These are phyloP conservation scores for Chaunax sp. DNA, from an alignment of 2,797 vertebrate species.

Conservation along the genomic window DNA sequence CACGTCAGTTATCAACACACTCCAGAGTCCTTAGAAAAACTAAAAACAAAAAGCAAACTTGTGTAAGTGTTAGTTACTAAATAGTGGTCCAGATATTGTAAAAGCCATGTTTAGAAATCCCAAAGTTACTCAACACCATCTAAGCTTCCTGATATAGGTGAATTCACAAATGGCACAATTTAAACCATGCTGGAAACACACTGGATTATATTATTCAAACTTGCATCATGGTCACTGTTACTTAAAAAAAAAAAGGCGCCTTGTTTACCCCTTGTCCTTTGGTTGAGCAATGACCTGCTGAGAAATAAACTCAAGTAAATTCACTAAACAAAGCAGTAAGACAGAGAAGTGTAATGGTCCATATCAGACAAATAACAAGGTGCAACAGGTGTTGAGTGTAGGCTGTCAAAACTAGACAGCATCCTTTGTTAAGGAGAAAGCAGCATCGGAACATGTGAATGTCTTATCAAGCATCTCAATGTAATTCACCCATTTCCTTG, in stretches of 20 bases:
- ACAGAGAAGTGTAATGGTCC: neutral
- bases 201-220: conserved; percentile 27
- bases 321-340: conserved; percentile 14
- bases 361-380: neutral
- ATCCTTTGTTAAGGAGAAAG: conserved; percentile 25
- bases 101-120: conserved; percentile 57
- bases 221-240: conserved; percentile 18
- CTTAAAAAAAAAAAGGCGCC: conserved; percentile 13
- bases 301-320: conserved; percentile 44
- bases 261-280: conserved; percentile 62
- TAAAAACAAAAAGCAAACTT: conserved; percentile 27
- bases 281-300: conserved; percentile 62
- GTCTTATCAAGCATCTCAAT: neutral
- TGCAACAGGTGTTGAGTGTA: neutral
- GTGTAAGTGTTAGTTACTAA: conserved; percentile 72
- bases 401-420: neutral
- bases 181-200: conserved; percentile 61
- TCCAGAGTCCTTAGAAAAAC: neutral
- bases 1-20: conserved; percentile 26
- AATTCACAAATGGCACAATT: conserved; percentile 42
- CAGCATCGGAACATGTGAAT: neutral
- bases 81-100: conserved; percentile 42
- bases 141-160: conserved; percentile 57
- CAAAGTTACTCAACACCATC: conserved; percentile 62
- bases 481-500: conserved; percentile 35